phyloP scores from a whole-genome alignment of 1,140 invertebrate genomes.

The Drosophila eugracilis region DNA sequence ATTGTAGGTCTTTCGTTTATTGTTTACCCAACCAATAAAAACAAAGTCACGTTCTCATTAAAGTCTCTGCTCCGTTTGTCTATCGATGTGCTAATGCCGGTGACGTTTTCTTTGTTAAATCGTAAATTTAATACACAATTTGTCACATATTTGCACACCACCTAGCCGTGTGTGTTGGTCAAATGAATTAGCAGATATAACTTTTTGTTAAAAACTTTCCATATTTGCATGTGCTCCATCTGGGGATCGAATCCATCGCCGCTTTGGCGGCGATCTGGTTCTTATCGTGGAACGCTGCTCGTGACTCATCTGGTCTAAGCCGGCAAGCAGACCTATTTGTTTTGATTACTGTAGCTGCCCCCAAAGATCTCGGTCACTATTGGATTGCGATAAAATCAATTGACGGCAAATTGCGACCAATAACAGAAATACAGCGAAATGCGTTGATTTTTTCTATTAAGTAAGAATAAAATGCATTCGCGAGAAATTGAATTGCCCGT shows the following conservation, averaged over 20 bases:
- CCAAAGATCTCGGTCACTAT: slow-evolving; percentile 15
- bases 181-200: slow-evolving; percentile 42
- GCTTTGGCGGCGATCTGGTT: slow-evolving; percentile 1
- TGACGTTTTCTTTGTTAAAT: slow-evolving; percentile 72
- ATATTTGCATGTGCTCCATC: slow-evolving; percentile 24
- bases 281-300: slow-evolving; percentile 16
- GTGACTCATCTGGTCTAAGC: slow-evolving; percentile 49
- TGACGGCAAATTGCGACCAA: slow-evolving; percentile 55
- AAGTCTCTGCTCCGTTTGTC: slow-evolving; percentile 40
- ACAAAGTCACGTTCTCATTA: slow-evolving; percentile 78
- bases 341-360: slow-evolving; percentile 16
- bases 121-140: slow-evolving; percentile 63
- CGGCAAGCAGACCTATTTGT: slow-evolving; percentile 24
- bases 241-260: neutral
- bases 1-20: slow-evolving; percentile 22
- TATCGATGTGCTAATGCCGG: slow-evolving; percentile 65
- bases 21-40: slow-evolving; percentile 65
- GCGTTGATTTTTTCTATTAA: slow-evolving; percentile 24
- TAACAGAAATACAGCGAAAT: slow-evolving; percentile 32
- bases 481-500: neutral
- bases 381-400: slow-evolving; percentile 25
- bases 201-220: slow-evolving; percentile 51
- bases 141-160: slow-evolving; percentile 63
- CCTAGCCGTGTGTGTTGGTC: slow-evolving; percentile 7
- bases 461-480: slow-evolving; percentile 20